A percentile compares a stretch with the other conserved stretches of the same genome.
These are phyloP conservation scores for Eumaeus atala DNA, from an alignment of 1,140 invertebrate genomes.

Conservation along the genomic window DNA sequence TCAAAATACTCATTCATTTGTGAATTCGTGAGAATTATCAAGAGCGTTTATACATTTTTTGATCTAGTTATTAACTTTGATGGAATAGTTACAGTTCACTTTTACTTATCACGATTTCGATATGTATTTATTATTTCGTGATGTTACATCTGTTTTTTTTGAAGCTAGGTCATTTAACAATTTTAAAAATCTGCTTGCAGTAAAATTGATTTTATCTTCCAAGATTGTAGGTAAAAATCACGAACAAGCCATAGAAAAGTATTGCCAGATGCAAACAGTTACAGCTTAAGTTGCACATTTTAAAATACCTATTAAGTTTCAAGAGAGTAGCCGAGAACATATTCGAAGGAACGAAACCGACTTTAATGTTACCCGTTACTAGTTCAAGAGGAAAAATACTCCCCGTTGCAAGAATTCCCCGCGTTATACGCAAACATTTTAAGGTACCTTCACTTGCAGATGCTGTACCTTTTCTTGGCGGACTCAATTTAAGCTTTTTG, in stretches of 20 bases:
- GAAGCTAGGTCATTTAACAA: too few relatives aligned
- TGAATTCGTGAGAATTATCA: slow-evolving; percentile 35
- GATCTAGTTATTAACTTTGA: slow-evolving; percentile 14
- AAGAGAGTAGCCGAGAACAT: slow-evolving; percentile 10
- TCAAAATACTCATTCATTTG: slow-evolving; percentile 44
- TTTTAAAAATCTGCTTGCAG: too few relatives aligned
- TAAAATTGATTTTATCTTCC: not conserved
- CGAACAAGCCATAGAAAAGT: slow-evolving; percentile 4
- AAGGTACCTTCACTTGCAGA: slow-evolving; percentile 9
- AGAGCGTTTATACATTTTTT: slow-evolving; percentile 34
- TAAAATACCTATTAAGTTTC: slow-evolving; percentile 12
- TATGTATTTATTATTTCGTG: too few relatives aligned
- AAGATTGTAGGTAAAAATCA: slow-evolving; percentile 4
- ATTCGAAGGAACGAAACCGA: slow-evolving; percentile 10
- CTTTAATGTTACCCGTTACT: slow-evolving; percentile 9
- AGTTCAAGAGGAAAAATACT: slow-evolving; percentile 10
- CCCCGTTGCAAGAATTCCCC: slow-evolving; percentile 3
- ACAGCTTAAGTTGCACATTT: slow-evolving; percentile 11
- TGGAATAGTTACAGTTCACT: slow-evolving; percentile 15
- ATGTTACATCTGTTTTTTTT: too few relatives aligned
- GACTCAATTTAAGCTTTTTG: slow-evolving; percentile 8
- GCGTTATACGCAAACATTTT: slow-evolving; percentile 5
- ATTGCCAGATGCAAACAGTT: slow-evolving; percentile 11
- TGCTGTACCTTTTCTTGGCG: slow-evolving; percentile 8
- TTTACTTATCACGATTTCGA: not conserved